Conservation (phyloP, 2,888 invertebrate species). For the Aporophyla lueneburgensis region DNA sequence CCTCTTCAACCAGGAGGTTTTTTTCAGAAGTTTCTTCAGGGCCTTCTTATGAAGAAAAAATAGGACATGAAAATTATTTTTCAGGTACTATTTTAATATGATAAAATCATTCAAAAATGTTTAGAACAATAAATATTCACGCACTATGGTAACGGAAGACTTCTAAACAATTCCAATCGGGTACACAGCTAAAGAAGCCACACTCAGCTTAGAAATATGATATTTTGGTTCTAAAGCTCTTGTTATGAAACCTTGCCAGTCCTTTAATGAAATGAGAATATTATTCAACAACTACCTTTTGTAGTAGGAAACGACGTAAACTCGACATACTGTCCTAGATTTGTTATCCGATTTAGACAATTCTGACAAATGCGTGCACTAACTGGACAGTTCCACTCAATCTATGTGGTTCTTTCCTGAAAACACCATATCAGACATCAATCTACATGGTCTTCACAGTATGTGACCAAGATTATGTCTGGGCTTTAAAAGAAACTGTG, state of each 20-base stretch:
- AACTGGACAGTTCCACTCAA: no score
- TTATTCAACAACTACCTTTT: slow-evolving; percentile 6
- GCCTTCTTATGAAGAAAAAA: no score
- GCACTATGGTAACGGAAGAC: slow-evolving; percentile 12
- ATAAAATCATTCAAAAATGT: background rate
- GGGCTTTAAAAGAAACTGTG: no score
- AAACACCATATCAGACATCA: no score
- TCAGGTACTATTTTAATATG: background rate
- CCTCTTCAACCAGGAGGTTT: no score
- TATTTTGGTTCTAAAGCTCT: slow-evolving; percentile 54
- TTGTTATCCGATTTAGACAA: background rate
- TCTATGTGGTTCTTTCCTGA: no score
- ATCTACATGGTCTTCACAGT: no score
- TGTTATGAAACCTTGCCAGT: slow-evolving; percentile 64
- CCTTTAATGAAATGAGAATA: slow-evolving; percentile 15
- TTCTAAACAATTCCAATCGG: slow-evolving; percentile 26
- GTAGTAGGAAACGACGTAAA: background rate
- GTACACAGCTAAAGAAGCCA: slow-evolving; percentile 53
- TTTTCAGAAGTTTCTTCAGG: no score
- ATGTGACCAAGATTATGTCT: no score
- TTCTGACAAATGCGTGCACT: no score
- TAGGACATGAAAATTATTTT: no score
- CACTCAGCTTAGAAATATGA: slow-evolving; percentile 65
- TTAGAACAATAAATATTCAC: background rate
- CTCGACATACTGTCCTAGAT: fast-evolving